phyloP scores from a whole-genome alignment of 1,140 invertebrate genomes.

The Leptopilina clavipes region DNA sequence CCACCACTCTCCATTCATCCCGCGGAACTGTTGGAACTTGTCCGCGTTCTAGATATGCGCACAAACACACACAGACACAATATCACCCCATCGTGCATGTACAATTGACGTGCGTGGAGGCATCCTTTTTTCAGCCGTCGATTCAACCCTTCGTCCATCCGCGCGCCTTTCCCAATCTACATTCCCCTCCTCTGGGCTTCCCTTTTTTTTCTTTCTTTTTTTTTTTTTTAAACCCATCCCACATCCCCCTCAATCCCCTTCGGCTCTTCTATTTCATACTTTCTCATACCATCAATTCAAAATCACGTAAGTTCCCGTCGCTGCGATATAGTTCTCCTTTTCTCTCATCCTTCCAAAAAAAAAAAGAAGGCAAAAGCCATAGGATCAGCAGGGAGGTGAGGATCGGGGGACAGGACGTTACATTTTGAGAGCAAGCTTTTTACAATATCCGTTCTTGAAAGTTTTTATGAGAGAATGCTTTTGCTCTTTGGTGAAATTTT shows the following conservation, averaged over 20 bases:
- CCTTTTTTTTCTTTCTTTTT: background rate
- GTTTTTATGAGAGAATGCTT: conserved; percentile 25
- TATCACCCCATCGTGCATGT: background rate
- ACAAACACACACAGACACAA: background rate
- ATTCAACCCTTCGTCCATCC: conserved; percentile 40
- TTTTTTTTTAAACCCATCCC: background rate
- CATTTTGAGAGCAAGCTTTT: conserved; percentile 28
- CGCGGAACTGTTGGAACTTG: conserved; percentile 43
- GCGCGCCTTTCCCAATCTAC: conserved; percentile 49
- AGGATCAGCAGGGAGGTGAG: background rate
- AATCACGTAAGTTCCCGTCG: conserved; percentile 52
- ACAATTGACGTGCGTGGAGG: conserved; percentile 30
- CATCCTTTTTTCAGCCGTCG: conserved; percentile 34
- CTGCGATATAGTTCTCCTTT: conserved; percentile 43
- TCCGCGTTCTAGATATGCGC: conserved; percentile 44
- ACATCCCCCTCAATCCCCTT: background rate
- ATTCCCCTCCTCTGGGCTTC: conserved; percentile 36
- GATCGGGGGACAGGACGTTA: background rate
- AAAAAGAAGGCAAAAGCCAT: conserved; percentile 9
- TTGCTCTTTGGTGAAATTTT: background rate
- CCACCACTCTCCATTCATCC: conserved; percentile 59
- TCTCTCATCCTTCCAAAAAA: conserved; percentile 38
- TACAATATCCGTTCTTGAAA: conserved; percentile 2
- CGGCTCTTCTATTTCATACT: background rate
- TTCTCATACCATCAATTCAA: conserved; percentile 51